Evolutionary conservation across 2,113 vertebrate species (phyloP), one percentile per base, ranked within the genome.

Genomic region (Harpagus bidentatus): DNA sequence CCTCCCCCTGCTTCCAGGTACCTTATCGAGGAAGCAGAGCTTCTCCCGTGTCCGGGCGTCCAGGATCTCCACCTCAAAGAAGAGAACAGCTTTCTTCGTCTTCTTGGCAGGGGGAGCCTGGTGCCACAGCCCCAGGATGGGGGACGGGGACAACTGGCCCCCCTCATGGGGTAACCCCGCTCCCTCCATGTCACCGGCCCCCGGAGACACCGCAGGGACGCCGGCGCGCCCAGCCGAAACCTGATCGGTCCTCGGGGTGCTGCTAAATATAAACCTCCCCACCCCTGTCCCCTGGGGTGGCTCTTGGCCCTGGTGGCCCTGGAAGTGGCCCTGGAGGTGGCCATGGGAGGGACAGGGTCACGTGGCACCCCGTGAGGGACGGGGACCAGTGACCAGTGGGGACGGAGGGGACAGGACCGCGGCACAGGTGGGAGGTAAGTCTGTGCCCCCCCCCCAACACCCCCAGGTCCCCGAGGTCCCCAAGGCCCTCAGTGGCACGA

Each of bases 1-100:
- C 42, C 26, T 28, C 7, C 26, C 29, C 8, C 6, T 9, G 52
- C 52, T 53, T 22, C 22, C 70, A 42, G 21, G 42, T 66, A 99
- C 99, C 99, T 99, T 99, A 95, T 99, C 99, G 89, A 99, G 98
- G 98, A 99, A 99, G 97, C 99, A 99, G 82, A 99, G 99, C 98
- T 99, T 99, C 97, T 99, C 99, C 97, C 99, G 98, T 3, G 99
- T 99, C 98, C 98, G 99, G 63, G 98, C 99, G 4, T 99, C 99
- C 98, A 99, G 98, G 92, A 99, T 99, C 99, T 99, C 99, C 99
- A 99, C 99, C 99, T 99, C 99, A 34, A 99, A 99, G 97, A 99
- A 99, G 95, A 99, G 98, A 96, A 98, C 98, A 69, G 98, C 99
- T 86, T 99, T 99, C 98, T 99, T 99, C 97, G 98, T 53, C 96